These are phyloP conservation scores for Zingel zingel DNA, from an alignment of 2,113 vertebrate genomes.

Conservation along the genomic window DNA sequence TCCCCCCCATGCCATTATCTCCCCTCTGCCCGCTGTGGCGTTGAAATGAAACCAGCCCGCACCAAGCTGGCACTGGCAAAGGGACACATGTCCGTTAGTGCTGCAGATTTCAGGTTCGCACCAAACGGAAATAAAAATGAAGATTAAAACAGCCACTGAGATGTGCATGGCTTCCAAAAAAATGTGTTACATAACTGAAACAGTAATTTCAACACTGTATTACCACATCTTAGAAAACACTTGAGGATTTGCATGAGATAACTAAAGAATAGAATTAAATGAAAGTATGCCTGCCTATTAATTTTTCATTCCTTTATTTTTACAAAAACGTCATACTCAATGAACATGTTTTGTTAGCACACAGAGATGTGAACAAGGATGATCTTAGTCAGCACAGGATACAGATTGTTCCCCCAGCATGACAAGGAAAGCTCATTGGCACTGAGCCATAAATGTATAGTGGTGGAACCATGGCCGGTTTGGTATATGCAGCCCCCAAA, in stretches of 20 bases:
- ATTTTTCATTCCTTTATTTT: constrained; percentile 9
- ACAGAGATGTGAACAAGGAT: constrained; percentile 34
- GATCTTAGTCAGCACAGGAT: constrained; percentile 78
- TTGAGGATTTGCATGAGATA: constrained; percentile 42
- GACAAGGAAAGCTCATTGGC: constrained; percentile 62
- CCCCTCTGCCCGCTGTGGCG: constrained; percentile 68
- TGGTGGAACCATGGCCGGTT: constrained; percentile 18
- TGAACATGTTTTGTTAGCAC: constrained; percentile 28
- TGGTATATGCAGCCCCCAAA: constrained; percentile 11
- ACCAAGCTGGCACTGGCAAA: constrained; percentile 62
- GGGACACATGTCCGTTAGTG: constrained; percentile 40
- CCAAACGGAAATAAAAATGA: constrained; percentile 21
- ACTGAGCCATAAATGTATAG: constrained; percentile 40
- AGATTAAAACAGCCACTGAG: constrained; percentile 23
- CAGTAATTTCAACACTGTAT: constrained; percentile 38
- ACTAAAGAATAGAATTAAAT: constrained; percentile 2
- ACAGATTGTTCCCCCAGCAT: constrained; percentile 78
- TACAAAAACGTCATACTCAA: not conserved
- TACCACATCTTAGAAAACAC: constrained; percentile 43
- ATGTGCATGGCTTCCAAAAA: constrained; percentile 23
- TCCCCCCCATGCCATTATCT: constrained; percentile 51
- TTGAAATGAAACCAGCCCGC: constrained; percentile 66
- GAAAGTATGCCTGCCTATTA: constrained; percentile 10
- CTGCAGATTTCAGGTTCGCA: constrained; percentile 32
- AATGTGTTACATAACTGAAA: constrained; percentile 45